Conservation (phyloP, 2,797 vertebrate genomes). For the Oryzias sinensis region DNA sequence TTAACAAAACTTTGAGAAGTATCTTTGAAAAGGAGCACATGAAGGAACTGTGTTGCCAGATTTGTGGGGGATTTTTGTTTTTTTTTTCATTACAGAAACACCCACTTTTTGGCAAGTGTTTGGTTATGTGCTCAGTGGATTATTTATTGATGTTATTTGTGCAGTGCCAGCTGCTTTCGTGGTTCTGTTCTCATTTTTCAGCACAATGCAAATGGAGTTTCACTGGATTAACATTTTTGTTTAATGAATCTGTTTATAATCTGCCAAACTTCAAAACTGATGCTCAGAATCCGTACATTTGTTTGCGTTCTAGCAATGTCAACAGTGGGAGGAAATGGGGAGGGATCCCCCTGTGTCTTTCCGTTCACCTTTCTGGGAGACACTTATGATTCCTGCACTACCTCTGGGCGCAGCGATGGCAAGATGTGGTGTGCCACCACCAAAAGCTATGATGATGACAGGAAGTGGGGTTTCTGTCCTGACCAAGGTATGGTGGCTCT, state of each 20-base stretch:
- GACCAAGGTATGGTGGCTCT: slow-evolving; percentile 84
- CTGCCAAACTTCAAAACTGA: slow-evolving; percentile 1
- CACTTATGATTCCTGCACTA: slow-evolving; percentile 87
- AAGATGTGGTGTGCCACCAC: slow-evolving; percentile 91
- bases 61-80: slow-evolving; percentile 32
- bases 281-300: neutral
- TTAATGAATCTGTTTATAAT: slow-evolving; percentile 7
- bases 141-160: slow-evolving; percentile 50
- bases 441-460: slow-evolving; percentile 92
- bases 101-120: slow-evolving; percentile 1
- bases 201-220: slow-evolving; percentile 19
- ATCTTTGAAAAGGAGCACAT: slow-evolving; percentile 6
- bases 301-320: slow-evolving; percentile 84
- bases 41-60: slow-evolving; percentile 45
- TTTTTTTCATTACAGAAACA: slow-evolving; percentile 41
- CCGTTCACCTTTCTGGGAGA: slow-evolving; percentile 94
- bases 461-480: slow-evolving; percentile 98
- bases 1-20: slow-evolving; percentile 13
- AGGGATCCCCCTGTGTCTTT: slow-evolving; percentile 91
- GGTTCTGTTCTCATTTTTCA: slow-evolving; percentile 26
- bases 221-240: slow-evolving; percentile 23
- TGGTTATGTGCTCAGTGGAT: slow-evolving; percentile 47
- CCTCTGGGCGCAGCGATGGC: slow-evolving; percentile 88
- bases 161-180: slow-evolving; percentile 52
- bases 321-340: slow-evolving; percentile 92